These are phyloP conservation scores for Pantherophis vulpinus DNA, from an alignment of 2,797 vertebrate genomes.

Conservation along the genomic window DNA sequence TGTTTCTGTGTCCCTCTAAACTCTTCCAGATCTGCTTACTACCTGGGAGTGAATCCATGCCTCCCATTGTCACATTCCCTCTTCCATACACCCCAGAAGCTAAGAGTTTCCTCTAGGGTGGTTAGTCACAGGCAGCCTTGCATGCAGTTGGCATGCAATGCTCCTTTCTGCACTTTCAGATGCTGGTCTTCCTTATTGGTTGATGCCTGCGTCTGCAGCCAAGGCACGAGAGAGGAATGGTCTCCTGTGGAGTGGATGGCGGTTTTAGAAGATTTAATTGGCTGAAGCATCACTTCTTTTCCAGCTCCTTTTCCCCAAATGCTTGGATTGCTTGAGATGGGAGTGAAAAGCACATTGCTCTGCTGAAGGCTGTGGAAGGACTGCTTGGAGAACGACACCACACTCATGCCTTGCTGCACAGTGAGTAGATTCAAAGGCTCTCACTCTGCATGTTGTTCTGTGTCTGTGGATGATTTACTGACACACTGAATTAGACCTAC, in stretches of 20 bases:
- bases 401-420: conserved; percentile 73
- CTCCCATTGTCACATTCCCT: conserved; percentile 37
- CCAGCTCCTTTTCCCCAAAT: conserved; percentile 64
- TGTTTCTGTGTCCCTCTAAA: conserved; percentile 31
- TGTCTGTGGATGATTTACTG: conserved; percentile 7
- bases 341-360: conserved; percentile 59
- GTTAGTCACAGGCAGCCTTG: conserved; percentile 10
- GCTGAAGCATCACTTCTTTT: conserved; percentile 66
- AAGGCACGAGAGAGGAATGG: conserved; percentile 8
- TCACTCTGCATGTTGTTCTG: not conserved
- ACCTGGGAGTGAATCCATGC: conserved; percentile 20
- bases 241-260: conserved; percentile 64
- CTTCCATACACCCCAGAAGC: not conserved
- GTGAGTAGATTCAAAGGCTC: conserved; percentile 61
- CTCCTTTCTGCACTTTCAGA: not conserved
- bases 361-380: conserved; percentile 53
- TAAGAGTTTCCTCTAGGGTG: not conserved
- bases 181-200: conserved; percentile 58
- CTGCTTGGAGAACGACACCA: conserved; percentile 13
- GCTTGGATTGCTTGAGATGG: conserved; percentile 59
- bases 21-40: not conserved
- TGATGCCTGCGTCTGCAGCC: conserved; percentile 56
- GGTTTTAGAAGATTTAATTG: conserved; percentile 68
- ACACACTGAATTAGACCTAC: conserved; percentile 45
- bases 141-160: conserved; percentile 6